Base-by-base conservation (phyloP, 2,888 invertebrate genomes). In the Abrostola triplasia region DNA sequence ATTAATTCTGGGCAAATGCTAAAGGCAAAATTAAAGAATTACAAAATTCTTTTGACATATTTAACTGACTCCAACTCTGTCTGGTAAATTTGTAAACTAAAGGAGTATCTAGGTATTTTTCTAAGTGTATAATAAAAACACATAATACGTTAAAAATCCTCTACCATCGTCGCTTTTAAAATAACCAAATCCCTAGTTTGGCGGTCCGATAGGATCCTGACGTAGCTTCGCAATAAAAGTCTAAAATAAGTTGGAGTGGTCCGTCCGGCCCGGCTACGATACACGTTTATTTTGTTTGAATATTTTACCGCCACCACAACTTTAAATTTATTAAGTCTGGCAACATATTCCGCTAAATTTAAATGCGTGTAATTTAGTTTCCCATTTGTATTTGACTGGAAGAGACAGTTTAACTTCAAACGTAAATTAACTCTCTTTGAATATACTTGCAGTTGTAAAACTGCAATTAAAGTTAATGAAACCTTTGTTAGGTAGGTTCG, bases 221-320 rank as follows among this genome's bases (percentile, higher is more conserved):
- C 81, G 83, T 83, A 82, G 79, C 75, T 69, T 73, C 65, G 77
- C 78, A 82, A 84, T 85, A 84, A 87, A 85, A 83, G 80, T 81
- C 79, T 78, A 78, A 75, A 81, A 81, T 79, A 84, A 82, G 81
- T 83, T 81, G 60, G 74, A 73, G 66, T 74, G 64, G 59, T 64
- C 69, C 70, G 69, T 70, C 73, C 67, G 42, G 36, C 59, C 51
- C 41, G 13, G 67, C 70, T 37, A 60, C 69, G 63, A 67, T 68
- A 64, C 72, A 68, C 68, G 75, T 73, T 73, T 70, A 74, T 77
- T 67, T 74, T 55, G 59, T 58, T 76, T 77, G 68, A 73, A 78
- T 77, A 76, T 73, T 73, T 68, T 59, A 73, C 67, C 50, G 42
- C 60, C 24, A 65, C 47, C 12, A 48, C 12, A 44, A 54, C 59